A percentile compares a stretch with the other conserved stretches of the same genome.
These are phyloP conservation scores for Baccha elongata DNA, from an alignment of 2,888 invertebrate genomes.

Conservation along the genomic window DNA sequence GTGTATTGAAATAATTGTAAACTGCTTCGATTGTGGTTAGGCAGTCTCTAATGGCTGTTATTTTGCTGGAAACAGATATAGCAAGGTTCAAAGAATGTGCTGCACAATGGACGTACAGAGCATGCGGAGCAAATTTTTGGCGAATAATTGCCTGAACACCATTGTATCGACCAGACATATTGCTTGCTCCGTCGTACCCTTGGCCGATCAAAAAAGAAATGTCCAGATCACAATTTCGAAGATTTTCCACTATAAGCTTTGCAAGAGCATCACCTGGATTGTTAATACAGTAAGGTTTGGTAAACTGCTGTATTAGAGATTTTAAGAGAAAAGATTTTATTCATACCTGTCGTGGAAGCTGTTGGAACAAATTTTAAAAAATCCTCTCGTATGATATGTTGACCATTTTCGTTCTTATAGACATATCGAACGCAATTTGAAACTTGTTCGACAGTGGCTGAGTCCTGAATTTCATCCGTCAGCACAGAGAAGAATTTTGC, in stretches of 20 bases:
- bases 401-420: neutral
- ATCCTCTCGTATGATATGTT: neutral
- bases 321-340: neutral
- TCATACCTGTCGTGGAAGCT: neutral
- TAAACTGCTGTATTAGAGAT: neutral
- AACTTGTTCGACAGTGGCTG: neutral
- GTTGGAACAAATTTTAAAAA: neutral
- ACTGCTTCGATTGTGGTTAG: neutral
- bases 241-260: constrained; percentile 1
- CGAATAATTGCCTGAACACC: too few species aligned
- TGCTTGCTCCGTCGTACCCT: neutral
- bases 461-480: neutral
- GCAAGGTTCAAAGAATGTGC: neutral
- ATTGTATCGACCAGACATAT: too few species aligned
- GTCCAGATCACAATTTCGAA: neutral
- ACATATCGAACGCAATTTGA: neutral
- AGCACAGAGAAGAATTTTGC: neutral
- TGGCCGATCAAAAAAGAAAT: neutral
- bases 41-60: neutral
- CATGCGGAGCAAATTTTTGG: neutral
- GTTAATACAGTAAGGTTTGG: neutral
- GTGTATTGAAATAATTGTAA: too few species aligned
- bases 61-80: neutral
- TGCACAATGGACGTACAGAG: neutral
- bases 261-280: neutral